Evolutionary conservation across 2,888 invertebrate species (phyloP).

Genomic region (Patella depressa): DNA sequence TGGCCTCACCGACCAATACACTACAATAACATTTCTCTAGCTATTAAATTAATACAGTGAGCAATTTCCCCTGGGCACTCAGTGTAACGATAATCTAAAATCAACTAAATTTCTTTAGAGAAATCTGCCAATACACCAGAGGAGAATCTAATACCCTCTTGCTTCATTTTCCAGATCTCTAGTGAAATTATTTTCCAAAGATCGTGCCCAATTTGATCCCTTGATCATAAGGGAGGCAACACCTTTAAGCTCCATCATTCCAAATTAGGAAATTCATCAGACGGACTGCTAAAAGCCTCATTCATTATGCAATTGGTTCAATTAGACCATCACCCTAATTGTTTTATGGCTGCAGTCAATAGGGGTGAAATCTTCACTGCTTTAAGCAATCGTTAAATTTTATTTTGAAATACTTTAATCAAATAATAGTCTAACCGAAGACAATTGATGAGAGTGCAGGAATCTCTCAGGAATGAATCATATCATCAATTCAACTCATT

Average conservation of each 20-base stretch:
- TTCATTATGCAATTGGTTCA: constrained; percentile 1
- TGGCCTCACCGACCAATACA: not conserved
- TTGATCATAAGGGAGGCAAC: not conserved
- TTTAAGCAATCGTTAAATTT: not conserved
- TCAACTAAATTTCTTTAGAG: constrained; percentile 1
- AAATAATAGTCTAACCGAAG: not conserved
- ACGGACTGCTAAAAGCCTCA: not conserved
- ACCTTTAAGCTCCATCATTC: constrained; percentile 1
- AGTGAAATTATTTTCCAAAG: not conserved
- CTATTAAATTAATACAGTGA: not conserved
- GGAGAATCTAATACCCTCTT: constrained; percentile 1
- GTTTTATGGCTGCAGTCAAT: constrained; percentile 1
- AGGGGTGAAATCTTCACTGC: not conserved
- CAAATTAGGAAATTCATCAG: constrained; percentile 2
- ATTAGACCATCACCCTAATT: not conserved
- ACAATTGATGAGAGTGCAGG: not conserved
- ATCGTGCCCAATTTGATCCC: not conserved
- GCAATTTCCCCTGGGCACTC: not conserved
- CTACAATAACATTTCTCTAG: constrained; percentile 5
- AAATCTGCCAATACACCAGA: constrained; percentile 6
- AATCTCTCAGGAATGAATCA: not conserved
- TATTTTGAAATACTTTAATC: not conserved
- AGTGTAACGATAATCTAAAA: not conserved
- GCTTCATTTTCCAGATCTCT: not conserved
- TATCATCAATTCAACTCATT: constrained; percentile 1